Percentiles rank a stretch among this genome's conserved stretches.
phyloP scores from a whole-genome alignment of 2,797 vertebrate genomes.

The Falco cherrug region DNA sequence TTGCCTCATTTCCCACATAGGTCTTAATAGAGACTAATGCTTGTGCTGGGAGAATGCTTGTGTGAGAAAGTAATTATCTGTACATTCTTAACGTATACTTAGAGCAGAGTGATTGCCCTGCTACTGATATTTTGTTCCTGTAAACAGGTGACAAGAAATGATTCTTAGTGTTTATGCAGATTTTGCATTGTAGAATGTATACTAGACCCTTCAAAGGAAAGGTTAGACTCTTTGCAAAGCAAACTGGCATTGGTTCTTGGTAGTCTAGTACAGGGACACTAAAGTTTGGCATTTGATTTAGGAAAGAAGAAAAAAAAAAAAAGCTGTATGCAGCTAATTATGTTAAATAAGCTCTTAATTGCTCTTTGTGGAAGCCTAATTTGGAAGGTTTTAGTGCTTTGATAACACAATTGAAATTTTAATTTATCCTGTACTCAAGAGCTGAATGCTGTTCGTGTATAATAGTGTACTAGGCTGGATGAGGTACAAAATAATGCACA shows the following conservation, averaged over 20 bases:
- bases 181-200: slow-evolving; percentile 67
- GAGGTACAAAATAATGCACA: slow-evolving; percentile 63
- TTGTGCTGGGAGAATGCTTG: slow-evolving; percentile 60
- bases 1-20: slow-evolving; percentile 68
- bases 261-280: slow-evolving; percentile 65
- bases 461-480: slow-evolving; percentile 61
- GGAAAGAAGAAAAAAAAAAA: background rate
- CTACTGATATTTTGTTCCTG: slow-evolving; percentile 64
- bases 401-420: slow-evolving; percentile 53
- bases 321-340: slow-evolving; percentile 35
- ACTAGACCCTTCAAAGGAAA: slow-evolving; percentile 67
- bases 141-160: slow-evolving; percentile 57
- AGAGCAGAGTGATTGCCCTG: slow-evolving; percentile 67
- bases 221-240: slow-evolving; percentile 64
- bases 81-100: slow-evolving; percentile 52
- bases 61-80: slow-evolving; percentile 55
- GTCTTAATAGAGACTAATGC: slow-evolving; percentile 62
- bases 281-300: slow-evolving; percentile 55
- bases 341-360: slow-evolving; percentile 56
- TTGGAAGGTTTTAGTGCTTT: slow-evolving; percentile 56
- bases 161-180: slow-evolving; percentile 63
- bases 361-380: slow-evolving; percentile 53
- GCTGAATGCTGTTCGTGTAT: slow-evolving; percentile 69
- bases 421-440: slow-evolving; percentile 68
- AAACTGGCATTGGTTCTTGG: slow-evolving; percentile 63